phyloP scores from a whole-genome alignment of 1,140 invertebrate species.

The Atopsyche davidsoni region DNA sequence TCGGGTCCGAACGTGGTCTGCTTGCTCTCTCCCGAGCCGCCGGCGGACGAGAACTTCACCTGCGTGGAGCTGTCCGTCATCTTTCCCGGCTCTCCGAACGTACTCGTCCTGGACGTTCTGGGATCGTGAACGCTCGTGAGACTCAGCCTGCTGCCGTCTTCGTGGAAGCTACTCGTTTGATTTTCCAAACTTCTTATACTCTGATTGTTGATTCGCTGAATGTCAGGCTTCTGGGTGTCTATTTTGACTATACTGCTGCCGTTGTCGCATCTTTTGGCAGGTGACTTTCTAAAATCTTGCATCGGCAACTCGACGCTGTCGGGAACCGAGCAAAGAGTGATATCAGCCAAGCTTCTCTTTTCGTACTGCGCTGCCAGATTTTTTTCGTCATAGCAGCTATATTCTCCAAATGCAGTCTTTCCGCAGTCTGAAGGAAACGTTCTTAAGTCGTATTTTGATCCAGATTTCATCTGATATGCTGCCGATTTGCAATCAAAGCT shows the following conservation, averaged over 20 bases:
- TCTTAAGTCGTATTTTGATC: slow-evolving; percentile 48
- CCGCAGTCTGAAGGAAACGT: slow-evolving; percentile 47
- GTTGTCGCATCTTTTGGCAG: slow-evolving; percentile 49
- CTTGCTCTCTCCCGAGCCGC: slow-evolving; percentile 23
- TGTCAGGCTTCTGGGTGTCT: slow-evolving; percentile 49
- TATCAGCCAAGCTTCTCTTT: slow-evolving; percentile 53
- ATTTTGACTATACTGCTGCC: slow-evolving; percentile 44
- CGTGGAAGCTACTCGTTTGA: slow-evolving; percentile 30
- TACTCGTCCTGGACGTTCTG: slow-evolving; percentile 41
- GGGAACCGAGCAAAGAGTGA: slow-evolving; percentile 49
- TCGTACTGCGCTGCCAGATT: slow-evolving; percentile 40
- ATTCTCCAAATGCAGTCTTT: slow-evolving; percentile 53
- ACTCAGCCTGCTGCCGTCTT: slow-evolving; percentile 34
- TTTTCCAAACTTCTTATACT: slow-evolving; percentile 36
- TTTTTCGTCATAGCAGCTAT: slow-evolving; percentile 59
- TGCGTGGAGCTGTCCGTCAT: slow-evolving; percentile 46
- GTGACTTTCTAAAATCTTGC: slow-evolving; percentile 59
- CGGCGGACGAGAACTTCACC: slow-evolving; percentile 42
- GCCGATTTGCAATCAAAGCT: slow-evolving; percentile 50
- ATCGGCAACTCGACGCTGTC: slow-evolving; percentile 58
- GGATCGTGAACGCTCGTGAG: slow-evolving; percentile 46
- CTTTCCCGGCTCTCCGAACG: slow-evolving; percentile 40
- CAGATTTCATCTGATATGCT: slow-evolving; percentile 29
- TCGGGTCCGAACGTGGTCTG: slow-evolving; percentile 33
- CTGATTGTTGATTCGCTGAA: slow-evolving; percentile 37